A percentile compares a stretch with the other conserved stretches of the same genome.
Evolutionary conservation across 2,888 invertebrate genomes (phyloP).

Genomic region (Aphodius sticticus): DNA sequence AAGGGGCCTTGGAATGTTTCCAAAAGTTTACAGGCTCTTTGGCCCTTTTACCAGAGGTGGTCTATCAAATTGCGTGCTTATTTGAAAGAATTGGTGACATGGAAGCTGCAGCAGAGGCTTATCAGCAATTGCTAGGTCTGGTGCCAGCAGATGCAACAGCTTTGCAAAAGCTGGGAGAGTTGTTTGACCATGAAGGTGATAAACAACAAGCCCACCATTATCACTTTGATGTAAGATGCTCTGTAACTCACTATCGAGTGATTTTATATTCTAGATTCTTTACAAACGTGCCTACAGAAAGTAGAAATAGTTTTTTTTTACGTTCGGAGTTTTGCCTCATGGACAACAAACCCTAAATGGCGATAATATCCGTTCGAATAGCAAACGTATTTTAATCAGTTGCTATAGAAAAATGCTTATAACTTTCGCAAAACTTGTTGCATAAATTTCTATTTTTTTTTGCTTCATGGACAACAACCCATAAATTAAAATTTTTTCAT

Average conservation of each 20-base stretch:
- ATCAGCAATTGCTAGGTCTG: conserved; percentile 79
- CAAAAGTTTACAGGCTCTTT: conserved; percentile 70
- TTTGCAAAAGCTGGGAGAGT: conserved; percentile 86
- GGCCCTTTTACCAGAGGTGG: conserved; percentile 66
- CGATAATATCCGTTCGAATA: too few species aligned
- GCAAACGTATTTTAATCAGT: too few species aligned
- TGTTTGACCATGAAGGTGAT: conserved; percentile 91
- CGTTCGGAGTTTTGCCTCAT: too few species aligned
- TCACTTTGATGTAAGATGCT: conserved; percentile 72
- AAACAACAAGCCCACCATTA: conserved; percentile 88
- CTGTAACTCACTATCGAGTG: not conserved
- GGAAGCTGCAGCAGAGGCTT: conserved; percentile 72
- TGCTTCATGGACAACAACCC: too few species aligned
- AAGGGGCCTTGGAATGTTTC: conserved; percentile 81
- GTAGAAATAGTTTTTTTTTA: too few species aligned
- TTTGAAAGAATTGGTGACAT: conserved; percentile 73
- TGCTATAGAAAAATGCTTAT: too few species aligned
- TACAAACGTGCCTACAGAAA: too few species aligned
- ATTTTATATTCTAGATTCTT: not conserved
- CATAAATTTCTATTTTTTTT: too few species aligned
- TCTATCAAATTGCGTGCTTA: conserved; percentile 79
- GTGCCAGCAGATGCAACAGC: conserved; percentile 91
- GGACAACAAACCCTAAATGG: too few species aligned
- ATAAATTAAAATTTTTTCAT: too few species aligned
- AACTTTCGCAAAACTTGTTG: too few species aligned